Evolutionary conservation across 2,888 invertebrate species (phyloP).

Genomic region (Liopterus haemorrhoidalis): DNA sequence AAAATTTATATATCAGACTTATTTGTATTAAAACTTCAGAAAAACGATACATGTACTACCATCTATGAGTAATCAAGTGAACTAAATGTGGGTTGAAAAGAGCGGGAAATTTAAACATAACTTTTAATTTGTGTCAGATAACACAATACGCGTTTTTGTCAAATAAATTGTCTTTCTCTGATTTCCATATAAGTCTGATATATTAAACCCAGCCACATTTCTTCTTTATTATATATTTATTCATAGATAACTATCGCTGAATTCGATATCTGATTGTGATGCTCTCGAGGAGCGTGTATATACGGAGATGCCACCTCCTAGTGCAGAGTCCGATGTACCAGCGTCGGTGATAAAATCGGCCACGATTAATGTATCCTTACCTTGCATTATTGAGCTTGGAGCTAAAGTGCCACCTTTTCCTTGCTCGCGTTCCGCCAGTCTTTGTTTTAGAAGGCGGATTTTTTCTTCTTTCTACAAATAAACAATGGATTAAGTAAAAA

Average conservation of each 20-base stretch:
- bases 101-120: no score
- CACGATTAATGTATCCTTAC: slow-evolving; percentile 68
- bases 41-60: no score
- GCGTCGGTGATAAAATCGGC: slow-evolving; percentile 72
- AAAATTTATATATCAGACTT: no score
- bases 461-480: slow-evolving; percentile 85
- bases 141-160: neutral
- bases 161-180: neutral
- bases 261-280: slow-evolving; percentile 81
- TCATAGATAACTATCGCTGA: slow-evolving; percentile 81
- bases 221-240: no score
- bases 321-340: slow-evolving; percentile 71
- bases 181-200: neutral
- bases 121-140: no score
- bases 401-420: slow-evolving; percentile 40
- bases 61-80: no score
- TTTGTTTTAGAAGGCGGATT: slow-evolving; percentile 73
- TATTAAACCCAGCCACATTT: neutral
- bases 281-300: slow-evolving; percentile 77
- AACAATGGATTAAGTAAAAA: no score
- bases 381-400: slow-evolving; percentile 58
- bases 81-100: no score
- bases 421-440: slow-evolving; percentile 68
- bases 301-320: slow-evolving; percentile 60
- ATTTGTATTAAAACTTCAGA: no score